Conservation (phyloP, 2,888 invertebrate genomes). For the Ceramica pisi region DNA sequence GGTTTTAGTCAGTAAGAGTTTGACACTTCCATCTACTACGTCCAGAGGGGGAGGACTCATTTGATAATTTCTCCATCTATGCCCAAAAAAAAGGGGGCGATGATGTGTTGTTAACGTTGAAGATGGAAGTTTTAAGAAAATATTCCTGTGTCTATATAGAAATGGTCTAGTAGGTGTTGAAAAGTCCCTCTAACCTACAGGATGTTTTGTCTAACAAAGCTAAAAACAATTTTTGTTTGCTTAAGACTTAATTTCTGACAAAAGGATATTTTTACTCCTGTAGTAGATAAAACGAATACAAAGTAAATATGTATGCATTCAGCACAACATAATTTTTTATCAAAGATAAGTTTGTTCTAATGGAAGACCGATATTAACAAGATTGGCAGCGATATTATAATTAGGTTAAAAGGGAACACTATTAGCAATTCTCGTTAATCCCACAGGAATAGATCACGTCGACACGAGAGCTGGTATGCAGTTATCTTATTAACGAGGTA, state of each 20-base stretch:
- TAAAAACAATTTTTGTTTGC: neutral
- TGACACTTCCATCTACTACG: too few relatives aligned
- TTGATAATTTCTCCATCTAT: too few relatives aligned
- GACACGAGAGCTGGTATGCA: conserved; percentile 13
- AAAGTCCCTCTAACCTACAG: too few relatives aligned
- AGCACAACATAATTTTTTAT: neutral
- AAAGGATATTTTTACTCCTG: too few relatives aligned
- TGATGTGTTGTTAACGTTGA: too few relatives aligned
- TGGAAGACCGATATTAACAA: neutral
- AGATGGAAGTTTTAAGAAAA: neutral
- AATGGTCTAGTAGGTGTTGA: neutral
- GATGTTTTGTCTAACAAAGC: neutral
- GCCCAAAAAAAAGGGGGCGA: too few relatives aligned
- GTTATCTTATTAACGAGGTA: conserved; percentile 28
- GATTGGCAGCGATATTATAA: neutral
- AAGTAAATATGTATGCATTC: neutral
- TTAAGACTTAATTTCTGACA: neutral
- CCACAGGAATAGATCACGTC: conserved; percentile 12
- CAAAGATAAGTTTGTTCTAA: neutral
- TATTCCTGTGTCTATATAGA: neutral
- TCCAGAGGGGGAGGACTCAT: too few relatives aligned
- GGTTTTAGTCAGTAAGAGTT: too few relatives aligned
- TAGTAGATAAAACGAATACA: too few relatives aligned
- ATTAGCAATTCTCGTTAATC: conserved; percentile 13
- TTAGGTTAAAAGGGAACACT: conserved; percentile 24